phyloP scores from a whole-genome alignment of 2,888 invertebrate genomes.

The Aphrophora alni region DNA sequence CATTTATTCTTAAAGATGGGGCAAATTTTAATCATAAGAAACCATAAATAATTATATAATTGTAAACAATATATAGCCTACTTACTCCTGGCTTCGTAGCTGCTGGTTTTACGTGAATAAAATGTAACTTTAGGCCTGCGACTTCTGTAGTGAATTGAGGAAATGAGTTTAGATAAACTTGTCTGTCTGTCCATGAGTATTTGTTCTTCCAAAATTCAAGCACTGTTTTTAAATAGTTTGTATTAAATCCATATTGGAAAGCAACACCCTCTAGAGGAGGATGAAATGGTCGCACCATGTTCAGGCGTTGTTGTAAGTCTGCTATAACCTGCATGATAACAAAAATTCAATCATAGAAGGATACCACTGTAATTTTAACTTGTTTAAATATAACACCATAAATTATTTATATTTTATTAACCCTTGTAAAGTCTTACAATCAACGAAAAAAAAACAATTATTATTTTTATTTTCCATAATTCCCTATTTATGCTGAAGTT shows the following conservation, averaged over 20 bases:
- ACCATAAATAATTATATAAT: no score
- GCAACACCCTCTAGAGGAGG: conserved; percentile 63
- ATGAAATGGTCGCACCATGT: conserved; percentile 60
- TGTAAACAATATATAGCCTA: neutral
- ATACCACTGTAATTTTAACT: no score
- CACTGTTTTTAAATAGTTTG: conserved; percentile 69
- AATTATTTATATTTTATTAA: no score
- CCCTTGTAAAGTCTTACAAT: no score
- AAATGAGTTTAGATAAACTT: conserved; percentile 73
- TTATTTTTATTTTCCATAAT: no score
- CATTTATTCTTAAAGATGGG: no score
- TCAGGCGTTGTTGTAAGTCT: conserved; percentile 67
- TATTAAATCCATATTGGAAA: conserved; percentile 71
- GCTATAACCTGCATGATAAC: conserved; percentile 65
- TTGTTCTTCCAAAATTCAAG: conserved; percentile 79
- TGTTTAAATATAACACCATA: no score
- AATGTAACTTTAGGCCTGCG: conserved; percentile 73
- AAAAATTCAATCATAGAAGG: no score
- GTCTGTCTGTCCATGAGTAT: conserved; percentile 75
- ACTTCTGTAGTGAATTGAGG: conserved; percentile 79
- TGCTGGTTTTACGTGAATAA: conserved; percentile 70
- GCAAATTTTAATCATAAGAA: no score
- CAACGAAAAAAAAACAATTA: no score
- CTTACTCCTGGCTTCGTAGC: conserved; percentile 52
- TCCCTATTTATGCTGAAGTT: no score